These are phyloP conservation scores for Pandemis heparana DNA, from an alignment of 2,888 invertebrate species.

Conservation along the genomic window DNA sequence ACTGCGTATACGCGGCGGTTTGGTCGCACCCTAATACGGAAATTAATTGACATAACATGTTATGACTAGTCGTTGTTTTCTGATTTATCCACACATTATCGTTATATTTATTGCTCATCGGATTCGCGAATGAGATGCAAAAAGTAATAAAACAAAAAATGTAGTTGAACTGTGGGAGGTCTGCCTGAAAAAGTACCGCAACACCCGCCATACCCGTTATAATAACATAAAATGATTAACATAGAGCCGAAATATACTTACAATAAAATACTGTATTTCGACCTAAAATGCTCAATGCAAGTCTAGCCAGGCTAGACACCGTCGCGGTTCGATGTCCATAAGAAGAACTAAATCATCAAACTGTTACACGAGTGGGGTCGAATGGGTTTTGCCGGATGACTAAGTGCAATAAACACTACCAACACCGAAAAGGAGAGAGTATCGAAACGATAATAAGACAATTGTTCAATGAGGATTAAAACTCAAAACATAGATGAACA, in stretches of 20 bases:
- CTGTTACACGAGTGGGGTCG: background rate
- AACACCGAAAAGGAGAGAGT: background rate
- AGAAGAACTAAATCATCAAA: background rate
- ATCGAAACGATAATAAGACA: background rate
- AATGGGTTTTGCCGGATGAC: background rate
- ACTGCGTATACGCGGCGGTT: too few relatives aligned
- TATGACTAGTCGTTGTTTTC: too few relatives aligned
- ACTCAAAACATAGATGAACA: background rate
- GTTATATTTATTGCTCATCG: background rate
- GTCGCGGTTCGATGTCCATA: background rate
- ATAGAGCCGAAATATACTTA: background rate
- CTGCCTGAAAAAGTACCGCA: slow-evolving; percentile 31
- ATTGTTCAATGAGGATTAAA: background rate
- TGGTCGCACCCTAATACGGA: too few relatives aligned
- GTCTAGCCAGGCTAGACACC: slow-evolving; percentile 2
- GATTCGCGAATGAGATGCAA: slow-evolving; percentile 19
- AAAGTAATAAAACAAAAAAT: slow-evolving; percentile 29
- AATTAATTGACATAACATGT: too few relatives aligned
- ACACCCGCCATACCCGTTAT: slow-evolving; percentile 22
- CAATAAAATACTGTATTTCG: slow-evolving; percentile 10
- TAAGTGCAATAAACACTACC: background rate
- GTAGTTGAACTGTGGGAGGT: slow-evolving; percentile 10
- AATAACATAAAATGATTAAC: slow-evolving; percentile 30
- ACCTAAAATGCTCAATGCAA: slow-evolving; percentile 8
- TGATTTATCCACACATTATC: too few relatives aligned